These are phyloP conservation scores for Vanessa atalanta DNA, from an alignment of 1,140 invertebrate genomes.

Conservation along the genomic window DNA sequence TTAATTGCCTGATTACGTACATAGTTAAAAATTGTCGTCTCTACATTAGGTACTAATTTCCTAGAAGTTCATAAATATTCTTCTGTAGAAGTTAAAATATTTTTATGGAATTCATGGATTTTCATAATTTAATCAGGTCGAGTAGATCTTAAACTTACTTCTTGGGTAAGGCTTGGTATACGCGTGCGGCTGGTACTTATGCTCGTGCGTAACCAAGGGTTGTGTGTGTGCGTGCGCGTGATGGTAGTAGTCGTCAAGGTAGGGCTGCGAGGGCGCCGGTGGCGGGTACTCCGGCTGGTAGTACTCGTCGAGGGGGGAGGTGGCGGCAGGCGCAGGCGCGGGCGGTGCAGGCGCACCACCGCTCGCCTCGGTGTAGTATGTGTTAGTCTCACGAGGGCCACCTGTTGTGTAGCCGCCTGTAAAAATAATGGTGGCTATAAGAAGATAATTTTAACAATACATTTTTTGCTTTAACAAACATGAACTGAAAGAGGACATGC, in stretches of 20 bases:
- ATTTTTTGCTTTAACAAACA: too few species aligned
- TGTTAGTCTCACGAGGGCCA: conserved; percentile 68
- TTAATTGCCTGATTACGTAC: conserved; percentile 32
- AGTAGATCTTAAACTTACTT: conserved; percentile 72
- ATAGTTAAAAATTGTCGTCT: conserved; percentile 23
- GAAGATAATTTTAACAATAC: neutral
- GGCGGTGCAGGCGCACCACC: conserved; percentile 51
- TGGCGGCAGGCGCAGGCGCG: conserved; percentile 57
- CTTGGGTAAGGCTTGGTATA: conserved; percentile 86
- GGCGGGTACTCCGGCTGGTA: conserved; percentile 73
- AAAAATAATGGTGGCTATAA: conserved; percentile 31
- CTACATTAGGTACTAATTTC: neutral
- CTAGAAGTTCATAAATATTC: neutral
- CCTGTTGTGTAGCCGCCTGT: conserved; percentile 78
- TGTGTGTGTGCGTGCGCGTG: conserved; percentile 84
- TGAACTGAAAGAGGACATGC: too few species aligned
- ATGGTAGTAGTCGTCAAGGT: conserved; percentile 74
- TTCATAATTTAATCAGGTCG: too few species aligned
- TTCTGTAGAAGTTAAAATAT: neutral
- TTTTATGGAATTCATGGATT: too few species aligned
- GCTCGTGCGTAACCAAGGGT: conserved; percentile 83
- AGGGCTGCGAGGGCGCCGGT: conserved; percentile 64
- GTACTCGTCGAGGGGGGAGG: conserved; percentile 75
- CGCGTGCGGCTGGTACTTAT: conserved; percentile 85
- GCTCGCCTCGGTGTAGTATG: conserved; percentile 72